phyloP scores from a whole-genome alignment of 2,797 vertebrate genomes.

The Coluber constrictor region DNA sequence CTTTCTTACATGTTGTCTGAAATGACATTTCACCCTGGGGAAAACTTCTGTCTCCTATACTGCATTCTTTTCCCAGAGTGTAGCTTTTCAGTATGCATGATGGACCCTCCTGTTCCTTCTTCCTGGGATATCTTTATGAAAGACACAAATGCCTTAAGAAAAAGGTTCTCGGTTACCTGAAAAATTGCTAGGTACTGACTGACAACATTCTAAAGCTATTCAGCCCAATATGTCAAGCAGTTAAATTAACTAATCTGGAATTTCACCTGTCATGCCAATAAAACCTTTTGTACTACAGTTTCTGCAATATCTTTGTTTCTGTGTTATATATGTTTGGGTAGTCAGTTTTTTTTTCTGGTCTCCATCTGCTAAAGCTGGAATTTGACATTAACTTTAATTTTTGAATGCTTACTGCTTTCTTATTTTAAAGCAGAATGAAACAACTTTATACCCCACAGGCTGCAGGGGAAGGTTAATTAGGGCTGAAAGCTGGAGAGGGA shows the following conservation, averaged over 20 bases:
- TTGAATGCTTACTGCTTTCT: no score
- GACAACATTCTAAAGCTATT: neutral
- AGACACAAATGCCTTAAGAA: neutral
- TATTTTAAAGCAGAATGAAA: neutral
- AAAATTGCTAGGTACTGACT: neutral
- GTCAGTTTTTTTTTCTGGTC: neutral
- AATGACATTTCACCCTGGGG: slow-evolving; percentile 38
- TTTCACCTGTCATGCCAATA: slow-evolving; percentile 56
- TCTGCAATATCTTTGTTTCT: slow-evolving; percentile 33
- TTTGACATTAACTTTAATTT: neutral
- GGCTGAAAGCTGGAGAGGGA: no score
- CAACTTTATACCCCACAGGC: neutral
- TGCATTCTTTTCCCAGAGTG: neutral
- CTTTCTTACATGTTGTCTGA: slow-evolving; percentile 48
- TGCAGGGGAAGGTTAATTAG: neutral
- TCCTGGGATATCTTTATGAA: neutral
- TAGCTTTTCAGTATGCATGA: neutral
- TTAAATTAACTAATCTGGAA: neutral
- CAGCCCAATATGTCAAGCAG: neutral
- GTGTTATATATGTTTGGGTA: neutral
- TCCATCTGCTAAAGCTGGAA: neutral
- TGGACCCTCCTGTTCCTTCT: neutral
- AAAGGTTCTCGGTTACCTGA: neutral
- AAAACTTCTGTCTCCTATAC: neutral
- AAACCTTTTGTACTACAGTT: slow-evolving; percentile 56